Evolutionary conservation across 1,140 invertebrate genomes (phyloP), one percentile per base, ranked within the genome.

Genomic region (Magallana gigas): DNA sequence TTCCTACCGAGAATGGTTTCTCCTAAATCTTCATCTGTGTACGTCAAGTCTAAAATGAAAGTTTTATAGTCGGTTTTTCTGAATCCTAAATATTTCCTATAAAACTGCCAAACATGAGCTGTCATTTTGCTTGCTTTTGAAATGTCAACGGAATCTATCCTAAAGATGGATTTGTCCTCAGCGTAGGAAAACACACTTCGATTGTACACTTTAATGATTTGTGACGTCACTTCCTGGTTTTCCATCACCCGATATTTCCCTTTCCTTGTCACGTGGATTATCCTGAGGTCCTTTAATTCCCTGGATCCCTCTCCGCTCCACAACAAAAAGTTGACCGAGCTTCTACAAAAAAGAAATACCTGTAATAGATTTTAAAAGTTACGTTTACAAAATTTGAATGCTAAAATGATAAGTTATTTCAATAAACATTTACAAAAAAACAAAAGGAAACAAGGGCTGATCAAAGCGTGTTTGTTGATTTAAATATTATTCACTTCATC

Each of bases 351-450:
- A 11, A 76, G 68, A 76, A 76, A 29, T 48, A 76, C 23, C 68
- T 76, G 68, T 29, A 76, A 76, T n/a, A 64, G 14, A 62, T 62
- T 62, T 62, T n/a, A 12, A 62, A 62, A 62, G 60, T 23, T 23
- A 23, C 23, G 23, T 23, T 23, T 23, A 62, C 6, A 12, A 48
- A 48, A 48, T 4, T 48, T 4, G 36, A 48, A 4, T 48, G 36
- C 23, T 23, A 23, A 23, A 23, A 23, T 23, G 23, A 23, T 23
- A 23, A 23, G 23, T 23, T 23, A 23, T 23, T 23, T 23, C 23
- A 23, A 23, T 23, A 23, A 23, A 23, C 23, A 23, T 48, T 48
- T 3, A 48, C 36, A 48, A 48, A 48, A 48, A 48, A 48, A 48
- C 36, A 48, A 2, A 48, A 2, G 3, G 5, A 5, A 48, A 48